Evolutionary conservation across 2,888 invertebrate genomes (phyloP), one percentile per base, ranked within the genome.

Genomic region (Drosophila mimetica): DNA sequence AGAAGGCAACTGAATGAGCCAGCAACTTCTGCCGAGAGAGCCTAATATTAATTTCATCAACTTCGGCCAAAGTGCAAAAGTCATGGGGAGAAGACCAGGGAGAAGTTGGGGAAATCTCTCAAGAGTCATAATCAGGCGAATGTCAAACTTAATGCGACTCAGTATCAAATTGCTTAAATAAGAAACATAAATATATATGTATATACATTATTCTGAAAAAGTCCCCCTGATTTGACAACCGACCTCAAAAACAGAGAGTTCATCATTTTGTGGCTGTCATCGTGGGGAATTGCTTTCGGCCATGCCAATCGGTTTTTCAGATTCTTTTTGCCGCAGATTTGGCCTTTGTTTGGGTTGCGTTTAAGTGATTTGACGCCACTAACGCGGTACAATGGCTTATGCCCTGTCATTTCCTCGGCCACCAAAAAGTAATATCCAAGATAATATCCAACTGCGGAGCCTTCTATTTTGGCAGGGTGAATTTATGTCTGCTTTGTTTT

Each of bases 331-430:
- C 51, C 36, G 48, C 25, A 63, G 42, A 50, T 69, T 79, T 74
- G 54, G 34, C 42, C 28, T 51, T 64, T 78, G 73, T 76, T 73
- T 74, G 71, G 76, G 57, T 69, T 58, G 71, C 77, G 77, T 81
- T 86, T 84, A 86, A 84, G 86, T 84, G 85, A 83, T 83, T 77
- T 79, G 80, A 79, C 79, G 79, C 86, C 82, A 74, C 85, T 71
- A 58, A 79, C 37, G 39, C 48, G 51, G 34, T 73, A 71, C 75
- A 73, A 82, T 64, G 60, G 71, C 66, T 76, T 71, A 53, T 71
- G 75, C 76, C 69, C 74, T 76, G 71, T 77, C 76, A 72, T 78
- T 74, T 66, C 42, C 53, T 25, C 55, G 52, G 41, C 69, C 46
- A 11, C 39, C 37, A 9, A 28, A 53, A 42, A 48, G 22, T 28